These are phyloP conservation scores for Eudemis profundana DNA, from an alignment of 2,888 invertebrate species.

Conservation along the genomic window DNA sequence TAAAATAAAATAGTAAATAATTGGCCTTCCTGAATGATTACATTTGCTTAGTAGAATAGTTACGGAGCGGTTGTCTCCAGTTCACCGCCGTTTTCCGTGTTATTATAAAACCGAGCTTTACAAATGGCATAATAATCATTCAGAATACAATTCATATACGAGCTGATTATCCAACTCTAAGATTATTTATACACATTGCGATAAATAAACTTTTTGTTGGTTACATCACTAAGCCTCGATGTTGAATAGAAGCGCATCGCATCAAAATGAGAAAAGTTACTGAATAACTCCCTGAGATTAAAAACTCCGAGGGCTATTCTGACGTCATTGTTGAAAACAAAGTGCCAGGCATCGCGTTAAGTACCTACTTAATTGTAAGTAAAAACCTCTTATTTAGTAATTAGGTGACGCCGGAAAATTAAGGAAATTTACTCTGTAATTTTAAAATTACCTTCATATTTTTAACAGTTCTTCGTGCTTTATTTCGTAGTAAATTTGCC, in stretches of 20 bases:
- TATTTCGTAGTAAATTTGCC: neutral
- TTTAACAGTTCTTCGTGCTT: neutral
- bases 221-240: neutral
- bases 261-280: slow-evolving; percentile 13
- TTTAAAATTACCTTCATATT: neutral
- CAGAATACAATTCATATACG: no score
- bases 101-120: no score
- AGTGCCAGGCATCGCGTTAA: slow-evolving; percentile 12
- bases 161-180: no score
- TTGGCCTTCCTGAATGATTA: no score
- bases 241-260: neutral
- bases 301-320: neutral
- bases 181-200: no score
- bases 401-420: slow-evolving; percentile 7
- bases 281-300: neutral
- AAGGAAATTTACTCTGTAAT: neutral
- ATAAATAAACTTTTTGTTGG: no score
- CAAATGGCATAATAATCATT: no score
- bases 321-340: slow-evolving; percentile 20
- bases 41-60: no score
- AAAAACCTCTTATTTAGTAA: slow-evolving; percentile 25
- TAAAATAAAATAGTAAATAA: no score
- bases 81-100: no score
- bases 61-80: no score
- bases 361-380: slow-evolving; percentile 22